These are phyloP conservation scores for Gnathonemus echidnorhynchus DNA, from an alignment of 2,113 vertebrate species.

Conservation along the genomic window DNA sequence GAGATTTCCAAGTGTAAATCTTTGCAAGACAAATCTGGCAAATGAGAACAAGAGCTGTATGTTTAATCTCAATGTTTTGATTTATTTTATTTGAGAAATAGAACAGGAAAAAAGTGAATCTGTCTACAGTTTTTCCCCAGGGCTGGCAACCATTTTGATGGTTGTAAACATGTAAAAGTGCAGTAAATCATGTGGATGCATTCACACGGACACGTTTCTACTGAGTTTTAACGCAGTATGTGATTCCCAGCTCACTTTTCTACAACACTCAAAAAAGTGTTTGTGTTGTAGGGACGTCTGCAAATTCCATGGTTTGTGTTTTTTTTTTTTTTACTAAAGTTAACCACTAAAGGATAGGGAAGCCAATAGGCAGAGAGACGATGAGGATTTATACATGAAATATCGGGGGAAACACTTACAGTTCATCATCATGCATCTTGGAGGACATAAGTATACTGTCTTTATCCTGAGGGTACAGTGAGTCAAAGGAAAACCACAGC, in stretches of 20 bases:
- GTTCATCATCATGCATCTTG: background rate
- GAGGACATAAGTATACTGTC: background rate
- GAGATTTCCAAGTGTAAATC: background rate
- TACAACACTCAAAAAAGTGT: background rate
- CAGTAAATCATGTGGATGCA: background rate
- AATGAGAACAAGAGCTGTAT: background rate
- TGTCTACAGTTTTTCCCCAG: background rate
- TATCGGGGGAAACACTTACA: background rate
- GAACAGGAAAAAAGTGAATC: background rate
- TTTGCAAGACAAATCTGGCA: background rate
- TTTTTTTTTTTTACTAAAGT: background rate
- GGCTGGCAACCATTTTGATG: background rate
- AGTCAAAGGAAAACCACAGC: background rate
- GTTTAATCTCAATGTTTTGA: background rate
- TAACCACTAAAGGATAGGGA: background rate
- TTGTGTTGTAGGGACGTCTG: background rate
- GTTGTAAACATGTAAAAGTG: background rate
- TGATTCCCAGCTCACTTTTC: background rate
- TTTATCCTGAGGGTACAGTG: background rate
- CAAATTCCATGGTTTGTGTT: background rate
- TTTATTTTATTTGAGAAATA: background rate
- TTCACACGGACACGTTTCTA: background rate
- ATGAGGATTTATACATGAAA: background rate
- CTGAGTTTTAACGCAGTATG: background rate
- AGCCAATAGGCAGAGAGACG: background rate